Evolutionary conservation across 2,888 invertebrate genomes (phyloP).

Genomic region (Amiota mariae): DNA sequence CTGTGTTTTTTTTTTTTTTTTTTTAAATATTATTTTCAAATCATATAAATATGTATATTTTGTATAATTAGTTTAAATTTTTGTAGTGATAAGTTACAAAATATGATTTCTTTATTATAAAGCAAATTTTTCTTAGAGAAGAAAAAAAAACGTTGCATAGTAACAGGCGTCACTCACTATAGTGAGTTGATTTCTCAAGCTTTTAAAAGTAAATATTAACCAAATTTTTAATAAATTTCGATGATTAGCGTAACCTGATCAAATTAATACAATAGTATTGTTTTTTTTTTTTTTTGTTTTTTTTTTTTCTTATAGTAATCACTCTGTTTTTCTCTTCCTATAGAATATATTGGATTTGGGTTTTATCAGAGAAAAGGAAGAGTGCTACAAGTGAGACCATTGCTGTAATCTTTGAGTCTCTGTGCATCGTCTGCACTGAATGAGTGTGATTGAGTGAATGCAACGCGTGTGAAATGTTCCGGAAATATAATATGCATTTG

Average conservation of each 20-base stretch:
- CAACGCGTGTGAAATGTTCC: conserved; percentile 44
- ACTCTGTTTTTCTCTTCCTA: too few relatives aligned
- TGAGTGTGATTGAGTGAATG: conserved; percentile 5
- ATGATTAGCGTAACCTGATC: too few relatives aligned
- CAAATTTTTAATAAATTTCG: neutral
- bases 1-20: neutral
- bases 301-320: neutral
- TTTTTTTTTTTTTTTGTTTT: neutral
- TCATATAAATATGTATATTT: too few relatives aligned
- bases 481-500: conserved; percentile 51
- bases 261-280: neutral
- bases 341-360: neutral
- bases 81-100: neutral
- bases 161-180: neutral
- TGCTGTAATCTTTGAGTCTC: conserved; percentile 3
- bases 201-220: too few relatives aligned
- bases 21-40: neutral
- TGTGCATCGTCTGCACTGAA: neutral
- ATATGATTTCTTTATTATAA: neutral
- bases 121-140: neutral
- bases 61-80: too few relatives aligned
- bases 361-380: conserved; percentile 46
- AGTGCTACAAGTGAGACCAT: conserved; percentile 31
- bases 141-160: conserved; percentile 13
- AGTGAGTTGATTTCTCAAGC: too few relatives aligned